These are phyloP conservation scores for Hoplodrina ambigua DNA, from an alignment of 2,888 invertebrate species.

Conservation along the genomic window DNA sequence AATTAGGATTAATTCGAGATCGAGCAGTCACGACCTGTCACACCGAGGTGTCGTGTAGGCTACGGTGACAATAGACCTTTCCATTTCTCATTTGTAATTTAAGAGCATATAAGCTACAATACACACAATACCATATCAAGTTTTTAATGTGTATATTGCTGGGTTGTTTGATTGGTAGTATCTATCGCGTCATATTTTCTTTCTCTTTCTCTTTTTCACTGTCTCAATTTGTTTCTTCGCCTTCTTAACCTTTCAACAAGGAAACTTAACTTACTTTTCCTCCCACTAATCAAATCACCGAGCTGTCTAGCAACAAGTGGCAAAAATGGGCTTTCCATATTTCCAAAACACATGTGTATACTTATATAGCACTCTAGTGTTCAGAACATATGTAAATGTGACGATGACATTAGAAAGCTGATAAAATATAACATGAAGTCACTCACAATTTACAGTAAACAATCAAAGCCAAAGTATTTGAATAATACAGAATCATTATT, in stretches of 20 bases:
- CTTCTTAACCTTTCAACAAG: background rate
- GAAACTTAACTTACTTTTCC: background rate
- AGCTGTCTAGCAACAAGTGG: too few relatives aligned
- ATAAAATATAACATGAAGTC: background rate
- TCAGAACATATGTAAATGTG: background rate
- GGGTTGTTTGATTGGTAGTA: background rate
- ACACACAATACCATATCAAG: too few relatives aligned
- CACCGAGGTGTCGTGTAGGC: background rate
- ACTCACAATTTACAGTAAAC: background rate
- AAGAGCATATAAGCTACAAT: background rate
- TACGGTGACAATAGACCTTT: slow-evolving; percentile 13
- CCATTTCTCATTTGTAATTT: slow-evolving; percentile 14
- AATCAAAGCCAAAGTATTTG: too few relatives aligned
- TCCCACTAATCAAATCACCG: too few relatives aligned
- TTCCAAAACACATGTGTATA: background rate
- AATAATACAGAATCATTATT: too few relatives aligned
- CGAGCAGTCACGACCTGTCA: slow-evolving; percentile 8
- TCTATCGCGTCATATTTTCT: background rate
- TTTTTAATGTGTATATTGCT: background rate
- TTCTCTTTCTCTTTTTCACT: background rate
- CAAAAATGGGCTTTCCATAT: too few relatives aligned
- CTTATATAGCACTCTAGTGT: background rate
- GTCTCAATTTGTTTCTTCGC: too few relatives aligned
- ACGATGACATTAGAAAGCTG: background rate
- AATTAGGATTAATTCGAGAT: slow-evolving; percentile 31